Base-by-base conservation (phyloP, 2,888 invertebrate species). In the Andrena praecox region DNA sequence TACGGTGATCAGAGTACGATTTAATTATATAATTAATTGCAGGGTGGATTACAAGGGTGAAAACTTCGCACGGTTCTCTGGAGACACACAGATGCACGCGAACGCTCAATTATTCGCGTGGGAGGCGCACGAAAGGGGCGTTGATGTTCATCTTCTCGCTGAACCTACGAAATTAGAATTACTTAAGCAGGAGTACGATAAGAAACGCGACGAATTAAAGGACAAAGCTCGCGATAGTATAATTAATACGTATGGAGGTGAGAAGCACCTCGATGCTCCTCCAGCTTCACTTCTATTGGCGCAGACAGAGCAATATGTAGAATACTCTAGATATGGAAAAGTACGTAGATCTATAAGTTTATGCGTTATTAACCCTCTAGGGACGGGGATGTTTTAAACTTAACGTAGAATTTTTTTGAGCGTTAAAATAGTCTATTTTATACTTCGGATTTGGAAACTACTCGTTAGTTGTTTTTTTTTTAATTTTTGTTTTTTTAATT, bases 91-190 rank as follows among this genome's bases (percentile, higher is more conserved):
- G 56, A 96, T 96, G 79, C 99, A 99, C 94, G 98, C 98, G 0
- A 96, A 96, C 16, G 98, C 98, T 20, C 99, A 99, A 93, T 93
- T 98, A 92, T 99, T 99, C 95, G 99, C 99, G 2, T 99, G 99
- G 99, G 99, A 99, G 92, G 99, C 99, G 3, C 97, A 98, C 92
- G 97, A 98, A 75, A 96, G 97, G 88, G 99, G 99, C 3, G 97
- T 99, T 0, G 99, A 99, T 94, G 98, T 99, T 31, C 98, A 99
- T 93, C 95, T 99, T 76, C 95, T 99, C 87, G 99, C 99, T 2
- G 99, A 99, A 94, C 99, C 99, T 7, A 99, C 99, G 12, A 99
- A 99, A 94, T 95, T 99, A 83, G 99, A 99, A 94, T 94, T 98
- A 89, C 94, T 99, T 79, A 97, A 98, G 93, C 96, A 97, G 73